A percentile compares a stretch with the other conserved stretches of the same genome.
phyloP scores from a whole-genome alignment of 2,797 vertebrate species.

The Parauchenoglanis punctatus region DNA sequence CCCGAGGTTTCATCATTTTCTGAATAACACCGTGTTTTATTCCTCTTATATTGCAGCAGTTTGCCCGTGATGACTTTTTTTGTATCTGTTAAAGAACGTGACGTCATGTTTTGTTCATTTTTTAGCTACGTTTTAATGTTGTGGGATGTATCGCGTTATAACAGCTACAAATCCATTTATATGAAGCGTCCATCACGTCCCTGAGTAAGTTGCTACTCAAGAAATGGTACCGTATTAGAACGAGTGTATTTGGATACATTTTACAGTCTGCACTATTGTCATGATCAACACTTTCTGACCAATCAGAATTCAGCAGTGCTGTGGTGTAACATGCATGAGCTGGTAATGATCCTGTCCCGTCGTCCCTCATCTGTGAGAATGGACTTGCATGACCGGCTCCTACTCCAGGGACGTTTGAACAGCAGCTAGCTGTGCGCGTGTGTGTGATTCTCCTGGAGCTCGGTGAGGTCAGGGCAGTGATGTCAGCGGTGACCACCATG shows the following conservation, averaged over 20 bases:
- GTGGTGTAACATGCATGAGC: no score
- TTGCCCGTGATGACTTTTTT: background rate
- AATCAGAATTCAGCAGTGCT: background rate
- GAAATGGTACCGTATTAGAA: background rate
- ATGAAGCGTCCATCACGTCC: background rate
- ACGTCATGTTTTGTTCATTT: background rate
- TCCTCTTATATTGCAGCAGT: background rate
- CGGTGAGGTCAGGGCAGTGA: constrained; percentile 51
- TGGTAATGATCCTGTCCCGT: background rate
- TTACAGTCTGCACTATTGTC: background rate
- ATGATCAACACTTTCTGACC: background rate
- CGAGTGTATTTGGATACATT: background rate
- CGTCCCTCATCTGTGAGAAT: background rate
- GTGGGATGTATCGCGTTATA: background rate
- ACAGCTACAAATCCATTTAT: background rate
- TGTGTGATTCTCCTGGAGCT: background rate
- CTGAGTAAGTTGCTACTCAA: background rate
- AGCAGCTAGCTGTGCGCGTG: background rate
- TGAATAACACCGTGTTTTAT: background rate
- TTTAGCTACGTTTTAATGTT: background rate
- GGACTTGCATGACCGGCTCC: background rate
- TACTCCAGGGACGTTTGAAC: background rate
- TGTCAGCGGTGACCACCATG: constrained; percentile 41
- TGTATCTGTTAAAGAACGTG: background rate
- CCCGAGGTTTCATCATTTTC: background rate